Base-by-base conservation (phyloP, 2,113 vertebrate genomes). In the Rafetus swinhoei region DNA sequence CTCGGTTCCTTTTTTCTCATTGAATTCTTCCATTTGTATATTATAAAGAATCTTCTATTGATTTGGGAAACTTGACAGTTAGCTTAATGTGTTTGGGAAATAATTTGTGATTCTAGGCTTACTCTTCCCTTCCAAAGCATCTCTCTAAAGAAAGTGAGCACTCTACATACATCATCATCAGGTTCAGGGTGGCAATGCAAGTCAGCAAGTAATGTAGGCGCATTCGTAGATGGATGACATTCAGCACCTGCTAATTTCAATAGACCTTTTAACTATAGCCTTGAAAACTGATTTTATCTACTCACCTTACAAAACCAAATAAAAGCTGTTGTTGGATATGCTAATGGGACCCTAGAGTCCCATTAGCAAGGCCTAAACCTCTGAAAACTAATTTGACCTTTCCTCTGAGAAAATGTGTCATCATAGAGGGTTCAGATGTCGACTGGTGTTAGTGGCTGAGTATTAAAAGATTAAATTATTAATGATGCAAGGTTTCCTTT, bases 31-130 rank as follows among this genome's bases (percentile, higher is more conserved):
- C 91, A 92, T 94, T 85, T 95, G 53, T 94, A 82, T 96, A 94
- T 91, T 95, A 88, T 80, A 90, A 85, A 85, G 54, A 93, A 90
- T 80, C 83, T 90, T 76, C 77, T 92, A 95, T 95, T 94, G 96
- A 97, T 97, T 95, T 90, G 80, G 84, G 24, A 13, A 95, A 93
- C 84, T 85, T 95, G 95, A 95, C 86, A 91, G 95, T 95, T 95
- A 96, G 93, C 93, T 95, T 97, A 97, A 54, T 54, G 97, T 92
- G 95, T 88, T 83, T 86, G 82, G 88, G 90, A 91, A 95, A 93
- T 96, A 95, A 95, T 96, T 96, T 95, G 94, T 2, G 1, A 79
- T 72, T 86, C 72, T 62, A 69, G 16, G 62, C 92, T 77, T 95
- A 88, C 19, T 53, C 76, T 97, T 95, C 95, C 88, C 93, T 92